Conservation (phyloP, 2,888 invertebrate genomes). For the Xylota sylvarum region DNA sequence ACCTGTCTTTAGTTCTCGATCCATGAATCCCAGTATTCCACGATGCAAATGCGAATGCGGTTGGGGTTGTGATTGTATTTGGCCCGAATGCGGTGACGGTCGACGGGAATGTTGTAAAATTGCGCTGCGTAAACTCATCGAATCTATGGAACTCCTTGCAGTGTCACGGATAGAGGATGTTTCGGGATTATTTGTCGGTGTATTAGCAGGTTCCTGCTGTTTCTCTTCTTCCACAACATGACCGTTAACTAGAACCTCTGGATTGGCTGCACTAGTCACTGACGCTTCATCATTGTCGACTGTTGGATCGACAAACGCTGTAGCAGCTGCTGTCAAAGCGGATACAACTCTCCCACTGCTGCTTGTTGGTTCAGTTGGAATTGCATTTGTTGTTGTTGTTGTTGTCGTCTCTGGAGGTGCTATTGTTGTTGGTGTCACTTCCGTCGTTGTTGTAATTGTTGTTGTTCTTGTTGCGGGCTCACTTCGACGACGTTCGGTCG, state of each 20-base stretch:
- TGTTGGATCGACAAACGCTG: conserved; percentile 58
- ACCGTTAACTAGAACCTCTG: conserved; percentile 82
- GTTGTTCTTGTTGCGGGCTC: conserved; percentile 70
- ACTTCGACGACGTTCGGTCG: conserved; percentile 76
- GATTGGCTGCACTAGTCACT: conserved; percentile 37
- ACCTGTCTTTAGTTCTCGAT: conserved; percentile 83
- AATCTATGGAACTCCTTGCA: conserved; percentile 82
- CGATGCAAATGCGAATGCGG: conserved; percentile 83
- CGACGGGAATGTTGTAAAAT: conserved; percentile 80
- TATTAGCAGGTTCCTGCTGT: conserved; percentile 77
- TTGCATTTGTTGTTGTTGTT: conserved; percentile 69
- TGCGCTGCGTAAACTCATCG: conserved; percentile 83
- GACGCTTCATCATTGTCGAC: conserved; percentile 37
- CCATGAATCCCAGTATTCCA: conserved; percentile 84
- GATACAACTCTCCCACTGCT: conserved; percentile 76
- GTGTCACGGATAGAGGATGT: conserved; percentile 67
- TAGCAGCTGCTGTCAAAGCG: conserved; percentile 62
- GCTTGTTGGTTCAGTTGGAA: conserved; percentile 78
- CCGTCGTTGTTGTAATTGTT: conserved; percentile 53
- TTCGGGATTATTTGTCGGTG: conserved; percentile 71
- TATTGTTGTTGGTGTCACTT: conserved; percentile 38
- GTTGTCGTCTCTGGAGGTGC: conserved; percentile 43
- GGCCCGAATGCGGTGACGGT: conserved; percentile 78
- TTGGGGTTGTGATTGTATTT: conserved; percentile 81
- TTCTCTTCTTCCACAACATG: conserved; percentile 74